Conservation (phyloP, 2,888 invertebrate genomes). For the Conops quadrifasciatus region DNA sequence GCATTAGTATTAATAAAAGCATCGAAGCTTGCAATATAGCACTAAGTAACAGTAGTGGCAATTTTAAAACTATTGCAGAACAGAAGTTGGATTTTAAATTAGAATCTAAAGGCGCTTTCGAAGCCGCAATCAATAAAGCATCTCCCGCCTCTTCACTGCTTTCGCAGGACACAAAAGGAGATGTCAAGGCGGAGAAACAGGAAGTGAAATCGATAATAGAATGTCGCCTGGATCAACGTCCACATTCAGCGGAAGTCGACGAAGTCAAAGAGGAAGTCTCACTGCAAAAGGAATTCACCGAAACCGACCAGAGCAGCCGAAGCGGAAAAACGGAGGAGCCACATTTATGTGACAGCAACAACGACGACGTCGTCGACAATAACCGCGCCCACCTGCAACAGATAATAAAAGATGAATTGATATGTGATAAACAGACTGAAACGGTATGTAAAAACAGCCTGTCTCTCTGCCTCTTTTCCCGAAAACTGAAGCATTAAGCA, state of each 20-base stretch:
- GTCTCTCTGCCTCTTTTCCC: not conserved
- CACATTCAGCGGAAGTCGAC: constrained; percentile 34
- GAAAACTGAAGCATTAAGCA: too few species aligned
- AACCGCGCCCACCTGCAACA: constrained; percentile 12
- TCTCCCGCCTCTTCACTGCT: constrained; percentile 6
- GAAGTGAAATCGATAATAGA: constrained; percentile 46
- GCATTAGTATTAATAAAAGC: constrained; percentile 37
- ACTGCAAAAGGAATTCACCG: not conserved
- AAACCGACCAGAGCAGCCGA: not conserved
- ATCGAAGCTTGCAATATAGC: constrained; percentile 43
- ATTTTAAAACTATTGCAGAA: constrained; percentile 34
- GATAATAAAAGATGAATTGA: constrained; percentile 23
- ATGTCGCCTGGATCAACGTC: constrained; percentile 42
- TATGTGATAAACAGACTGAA: constrained; percentile 36
- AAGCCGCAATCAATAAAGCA: constrained; percentile 40
- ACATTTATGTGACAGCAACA: not conserved
- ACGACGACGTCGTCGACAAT: not conserved
- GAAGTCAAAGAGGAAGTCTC: not conserved
- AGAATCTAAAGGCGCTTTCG: constrained; percentile 38
- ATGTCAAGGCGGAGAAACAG: not conserved
- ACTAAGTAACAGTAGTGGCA: constrained; percentile 26
- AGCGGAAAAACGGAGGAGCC: constrained; percentile 10
- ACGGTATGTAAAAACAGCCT: constrained; percentile 2
- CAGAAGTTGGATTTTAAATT: constrained; percentile 45
- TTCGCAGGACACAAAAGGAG: not conserved